Percentiles rank a stretch among this genome's conserved stretches.
Evolutionary conservation across 2,797 vertebrate genomes (phyloP).

Genomic region (Dallia pectoralis): DNA sequence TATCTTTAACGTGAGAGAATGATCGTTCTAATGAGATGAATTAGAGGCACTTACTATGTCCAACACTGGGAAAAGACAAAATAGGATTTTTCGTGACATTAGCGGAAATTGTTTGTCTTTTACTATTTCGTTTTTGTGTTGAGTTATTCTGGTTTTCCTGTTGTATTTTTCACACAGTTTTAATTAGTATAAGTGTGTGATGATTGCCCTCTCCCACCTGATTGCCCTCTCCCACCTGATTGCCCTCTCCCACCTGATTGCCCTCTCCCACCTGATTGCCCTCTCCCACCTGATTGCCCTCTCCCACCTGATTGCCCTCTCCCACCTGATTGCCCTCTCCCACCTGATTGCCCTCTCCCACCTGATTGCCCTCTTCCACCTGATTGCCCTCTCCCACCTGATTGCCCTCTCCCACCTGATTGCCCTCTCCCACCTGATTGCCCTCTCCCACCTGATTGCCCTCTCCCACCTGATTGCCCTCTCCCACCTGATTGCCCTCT

Average conservation of each 20-base stretch:
- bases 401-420: too few relatives aligned
- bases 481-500: too few relatives aligned
- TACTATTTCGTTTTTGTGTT: neutral
- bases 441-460: too few relatives aligned
- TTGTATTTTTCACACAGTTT: constrained; percentile 10
- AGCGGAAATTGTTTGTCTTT: neutral
- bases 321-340: too few relatives aligned
- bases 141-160: constrained; percentile 7
- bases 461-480: constrained; percentile 19
- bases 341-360: constrained; percentile 18
- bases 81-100: too few relatives aligned
- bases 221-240: too few relatives aligned
- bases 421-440: constrained; percentile 19
- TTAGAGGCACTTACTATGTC: neutral
- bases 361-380: too few relatives aligned
- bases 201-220: constrained; percentile 9
- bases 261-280: too few relatives aligned
- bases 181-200: neutral
- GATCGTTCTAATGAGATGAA: neutral
- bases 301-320: too few relatives aligned
- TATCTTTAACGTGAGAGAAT: constrained; percentile 16
- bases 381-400: constrained; percentile 19
- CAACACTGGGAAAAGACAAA: neutral
- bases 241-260: constrained; percentile 19
- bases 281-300: constrained; percentile 19